These are phyloP conservation scores for Syrrhaptes paradoxus DNA, from an alignment of 2,113 vertebrate species.

Conservation along the genomic window DNA sequence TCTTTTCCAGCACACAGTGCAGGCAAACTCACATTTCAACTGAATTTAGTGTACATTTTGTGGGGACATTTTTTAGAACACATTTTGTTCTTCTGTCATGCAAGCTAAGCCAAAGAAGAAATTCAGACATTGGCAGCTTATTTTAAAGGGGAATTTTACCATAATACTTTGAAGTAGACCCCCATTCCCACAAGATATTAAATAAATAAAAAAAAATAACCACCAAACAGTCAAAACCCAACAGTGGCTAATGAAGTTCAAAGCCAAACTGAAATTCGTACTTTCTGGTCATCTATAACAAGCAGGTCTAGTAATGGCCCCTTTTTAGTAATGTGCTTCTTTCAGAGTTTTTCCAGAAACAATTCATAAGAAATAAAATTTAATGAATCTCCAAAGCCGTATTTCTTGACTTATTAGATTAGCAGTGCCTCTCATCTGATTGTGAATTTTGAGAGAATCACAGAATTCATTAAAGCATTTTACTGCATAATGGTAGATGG, in stretches of 20 bases:
- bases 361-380: constrained; percentile 44
- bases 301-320: background rate
- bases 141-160: background rate
- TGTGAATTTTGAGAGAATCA: constrained; percentile 68
- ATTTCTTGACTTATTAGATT: constrained; percentile 61
- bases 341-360: constrained; percentile 20
- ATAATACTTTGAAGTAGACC: background rate
- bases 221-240: background rate
- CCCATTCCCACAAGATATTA: background rate
- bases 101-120: background rate
- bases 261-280: background rate
- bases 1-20: background rate
- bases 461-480: constrained; percentile 72
- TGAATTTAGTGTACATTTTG: background rate
- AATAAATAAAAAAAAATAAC: background rate
- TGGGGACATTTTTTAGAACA: background rate
- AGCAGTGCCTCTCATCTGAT: constrained; percentile 49
- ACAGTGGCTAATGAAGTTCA: background rate
- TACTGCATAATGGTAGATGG: constrained; percentile 64
- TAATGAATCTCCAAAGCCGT: constrained; percentile 59
- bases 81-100: background rate
- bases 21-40: background rate
- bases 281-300: background rate
- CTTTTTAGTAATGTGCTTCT: background rate
- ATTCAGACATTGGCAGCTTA: background rate